phyloP scores from a whole-genome alignment of 2,113 vertebrate genomes.

The Paradisaea rubra region DNA sequence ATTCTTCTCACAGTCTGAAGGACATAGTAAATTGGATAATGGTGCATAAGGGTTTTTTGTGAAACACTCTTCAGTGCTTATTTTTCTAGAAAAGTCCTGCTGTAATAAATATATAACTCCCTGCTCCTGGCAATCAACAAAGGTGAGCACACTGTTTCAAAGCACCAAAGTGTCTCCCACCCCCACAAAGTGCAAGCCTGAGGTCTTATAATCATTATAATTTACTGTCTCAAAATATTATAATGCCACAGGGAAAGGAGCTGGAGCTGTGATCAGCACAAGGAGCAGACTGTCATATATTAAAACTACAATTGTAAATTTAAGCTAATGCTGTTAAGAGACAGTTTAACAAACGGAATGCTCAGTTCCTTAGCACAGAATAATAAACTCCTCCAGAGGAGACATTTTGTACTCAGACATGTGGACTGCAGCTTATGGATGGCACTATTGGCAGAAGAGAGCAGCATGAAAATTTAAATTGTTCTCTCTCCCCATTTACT shows the following conservation, averaged over 20 bases:
- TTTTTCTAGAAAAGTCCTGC: neutral
- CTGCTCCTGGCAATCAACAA: neutral
- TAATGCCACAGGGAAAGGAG: neutral
- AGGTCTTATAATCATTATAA: neutral
- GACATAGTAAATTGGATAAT: neutral
- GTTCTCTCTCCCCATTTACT: neutral
- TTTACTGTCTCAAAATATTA: neutral
- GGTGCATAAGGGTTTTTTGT: neutral
- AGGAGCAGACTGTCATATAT: neutral
- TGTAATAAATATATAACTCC: neutral
- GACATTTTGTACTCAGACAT: neutral
- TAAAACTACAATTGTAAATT: neutral
- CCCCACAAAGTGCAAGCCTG: neutral
- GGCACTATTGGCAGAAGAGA: neutral
- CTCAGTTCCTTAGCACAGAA: neutral
- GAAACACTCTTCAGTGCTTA: neutral
- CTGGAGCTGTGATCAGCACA: neutral
- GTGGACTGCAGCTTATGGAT: neutral
- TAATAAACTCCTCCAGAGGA: neutral
- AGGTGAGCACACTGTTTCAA: neutral
- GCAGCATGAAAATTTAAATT: neutral
- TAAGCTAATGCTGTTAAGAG: neutral
- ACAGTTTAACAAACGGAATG: neutral
- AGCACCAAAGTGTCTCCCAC: neutral
- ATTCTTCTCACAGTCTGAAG: neutral